Percentiles rank a stretch among this genome's conserved stretches.
These are phyloP conservation scores for Limonius californicus DNA, from an alignment of 1,140 invertebrate species.

Conservation along the genomic window DNA sequence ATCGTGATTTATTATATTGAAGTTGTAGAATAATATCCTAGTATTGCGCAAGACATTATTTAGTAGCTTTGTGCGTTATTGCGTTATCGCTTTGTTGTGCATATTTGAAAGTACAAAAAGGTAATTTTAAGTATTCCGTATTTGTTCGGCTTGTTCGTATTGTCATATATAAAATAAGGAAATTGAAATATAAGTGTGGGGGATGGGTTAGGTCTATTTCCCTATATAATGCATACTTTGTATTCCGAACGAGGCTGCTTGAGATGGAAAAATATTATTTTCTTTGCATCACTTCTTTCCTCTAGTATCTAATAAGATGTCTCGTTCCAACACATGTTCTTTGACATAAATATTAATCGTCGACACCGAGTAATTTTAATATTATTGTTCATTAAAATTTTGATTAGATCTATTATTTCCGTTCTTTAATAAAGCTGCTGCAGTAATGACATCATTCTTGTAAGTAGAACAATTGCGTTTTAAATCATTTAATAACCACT, in stretches of 20 bases:
- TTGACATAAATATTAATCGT: slow-evolving; percentile 11
- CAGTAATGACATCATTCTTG: slow-evolving; percentile 35
- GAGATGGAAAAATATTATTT: slow-evolving; percentile 46
- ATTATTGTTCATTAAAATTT: slow-evolving; percentile 12
- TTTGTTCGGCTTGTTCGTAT: slow-evolving; percentile 23
- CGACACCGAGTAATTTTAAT: slow-evolving; percentile 11
- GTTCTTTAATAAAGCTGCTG: slow-evolving; percentile 8
- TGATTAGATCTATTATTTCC: slow-evolving; percentile 21
- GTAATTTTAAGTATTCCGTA: slow-evolving; percentile 36
- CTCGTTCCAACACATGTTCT: slow-evolving; percentile 19
- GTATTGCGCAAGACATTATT: too few species aligned
- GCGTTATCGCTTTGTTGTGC: background rate
- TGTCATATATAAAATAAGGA: slow-evolving; percentile 39
- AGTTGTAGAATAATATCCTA: background rate
- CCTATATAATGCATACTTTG: slow-evolving; percentile 43
- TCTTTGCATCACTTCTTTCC: slow-evolving; percentile 41
- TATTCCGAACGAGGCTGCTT: slow-evolving; percentile 41
- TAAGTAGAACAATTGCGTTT: slow-evolving; percentile 37
- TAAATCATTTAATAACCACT: slow-evolving; percentile 38
- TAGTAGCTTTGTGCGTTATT: too few species aligned
- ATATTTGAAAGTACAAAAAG: slow-evolving; percentile 26
- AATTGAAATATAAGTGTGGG: slow-evolving; percentile 44
- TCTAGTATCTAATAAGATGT: slow-evolving; percentile 33
- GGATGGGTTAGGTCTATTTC: slow-evolving; percentile 39
- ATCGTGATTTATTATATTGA: background rate